Evolutionary conservation across 2,797 vertebrate species (phyloP).

Genomic region (Acridotheres tristis): DNA sequence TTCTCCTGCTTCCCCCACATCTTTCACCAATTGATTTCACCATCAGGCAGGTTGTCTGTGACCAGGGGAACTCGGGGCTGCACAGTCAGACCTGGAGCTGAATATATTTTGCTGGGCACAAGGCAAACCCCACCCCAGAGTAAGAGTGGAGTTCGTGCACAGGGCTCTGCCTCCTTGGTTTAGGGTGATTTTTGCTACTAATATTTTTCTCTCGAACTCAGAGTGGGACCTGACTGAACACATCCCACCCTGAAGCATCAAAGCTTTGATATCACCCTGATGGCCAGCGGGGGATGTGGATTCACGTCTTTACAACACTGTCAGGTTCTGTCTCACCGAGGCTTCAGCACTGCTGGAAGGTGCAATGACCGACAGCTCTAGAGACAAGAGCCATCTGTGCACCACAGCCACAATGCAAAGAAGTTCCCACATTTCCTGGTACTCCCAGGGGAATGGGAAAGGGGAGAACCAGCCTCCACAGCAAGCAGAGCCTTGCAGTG

Average conservation of each 20-base stretch:
- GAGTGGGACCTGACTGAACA: not conserved
- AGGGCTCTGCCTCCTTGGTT: not conserved
- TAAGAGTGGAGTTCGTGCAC: not conserved
- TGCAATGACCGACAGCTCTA: fast-evolving
- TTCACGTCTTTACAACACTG: not conserved
- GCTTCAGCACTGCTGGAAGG: not conserved
- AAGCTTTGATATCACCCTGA: not conserved
- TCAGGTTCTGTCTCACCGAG: not conserved
- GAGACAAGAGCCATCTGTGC: not conserved
- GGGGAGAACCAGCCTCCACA: not conserved
- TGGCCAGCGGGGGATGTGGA: not conserved
- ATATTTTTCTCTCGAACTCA: not conserved
- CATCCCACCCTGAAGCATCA: not conserved
- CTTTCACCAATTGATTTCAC: not conserved
- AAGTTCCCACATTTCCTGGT: not conserved
- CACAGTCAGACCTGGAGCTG: not conserved
- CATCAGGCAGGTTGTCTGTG: fast-evolving
- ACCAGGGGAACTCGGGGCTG: not conserved
- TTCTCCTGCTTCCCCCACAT: not conserved
- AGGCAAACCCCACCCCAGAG: not conserved
- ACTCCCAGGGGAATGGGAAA: not conserved
- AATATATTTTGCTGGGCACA: not conserved
- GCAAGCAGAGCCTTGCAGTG: not conserved
- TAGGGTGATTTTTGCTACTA: not conserved
- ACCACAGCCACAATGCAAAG: fast-evolving